These are phyloP conservation scores for Nymphicus hollandicus DNA, from an alignment of 2,113 vertebrate genomes.

Conservation along the genomic window DNA sequence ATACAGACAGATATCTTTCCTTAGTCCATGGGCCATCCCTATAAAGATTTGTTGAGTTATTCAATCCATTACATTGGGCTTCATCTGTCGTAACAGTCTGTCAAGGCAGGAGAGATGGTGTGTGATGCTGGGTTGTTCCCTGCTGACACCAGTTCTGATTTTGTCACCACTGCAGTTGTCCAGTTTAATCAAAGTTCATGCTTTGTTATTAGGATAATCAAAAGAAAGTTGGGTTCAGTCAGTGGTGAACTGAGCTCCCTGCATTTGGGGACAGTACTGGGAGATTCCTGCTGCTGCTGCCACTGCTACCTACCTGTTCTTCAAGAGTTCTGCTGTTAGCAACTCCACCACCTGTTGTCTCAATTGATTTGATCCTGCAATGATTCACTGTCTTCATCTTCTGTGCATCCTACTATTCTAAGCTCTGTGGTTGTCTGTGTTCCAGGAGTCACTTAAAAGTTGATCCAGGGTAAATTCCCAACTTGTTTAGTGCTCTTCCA, in stretches of 20 bases:
- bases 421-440: neutral
- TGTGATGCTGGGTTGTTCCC: neutral
- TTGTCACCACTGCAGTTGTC: neutral
- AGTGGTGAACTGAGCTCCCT: neutral
- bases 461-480: neutral
- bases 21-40: neutral
- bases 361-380: neutral
- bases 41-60: neutral
- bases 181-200: neutral
- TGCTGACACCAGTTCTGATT: neutral
- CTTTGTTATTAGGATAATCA: neutral
- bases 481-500: neutral
- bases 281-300: neutral
- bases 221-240: neutral
- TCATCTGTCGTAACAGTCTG: neutral
- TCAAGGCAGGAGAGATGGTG: neutral
- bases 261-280: neutral
- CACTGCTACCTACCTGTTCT: neutral
- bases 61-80: neutral
- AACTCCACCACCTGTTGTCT: neutral
- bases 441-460: neutral
- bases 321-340: neutral
- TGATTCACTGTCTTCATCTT: neutral
- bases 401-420: accelerated
- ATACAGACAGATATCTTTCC: neutral